Conservation (phyloP, 1,140 invertebrate genomes). For the Anoplolepis gracilipes region DNA sequence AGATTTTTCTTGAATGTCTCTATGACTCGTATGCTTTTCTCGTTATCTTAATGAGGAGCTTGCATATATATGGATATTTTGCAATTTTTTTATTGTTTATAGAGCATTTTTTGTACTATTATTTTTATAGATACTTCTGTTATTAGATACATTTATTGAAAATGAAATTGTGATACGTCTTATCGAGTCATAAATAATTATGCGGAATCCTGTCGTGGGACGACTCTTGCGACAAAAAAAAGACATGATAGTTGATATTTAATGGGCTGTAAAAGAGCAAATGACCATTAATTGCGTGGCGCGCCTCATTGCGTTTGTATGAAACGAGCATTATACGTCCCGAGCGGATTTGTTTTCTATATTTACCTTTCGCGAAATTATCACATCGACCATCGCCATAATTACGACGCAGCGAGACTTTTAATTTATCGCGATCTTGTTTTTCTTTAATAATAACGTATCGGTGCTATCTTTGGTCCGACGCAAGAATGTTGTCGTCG, state of each 20-base stretch:
- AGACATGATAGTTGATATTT: constrained; percentile 67
- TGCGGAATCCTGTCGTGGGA: constrained; percentile 20
- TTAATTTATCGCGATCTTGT: constrained; percentile 56
- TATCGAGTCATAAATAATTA: constrained; percentile 54
- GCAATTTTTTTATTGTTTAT: neutral
- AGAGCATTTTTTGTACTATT: neutral
- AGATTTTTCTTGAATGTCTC: neutral
- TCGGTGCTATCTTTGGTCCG: constrained; percentile 55
- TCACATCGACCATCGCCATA: constrained; percentile 49
- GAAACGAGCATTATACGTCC: constrained; percentile 53
- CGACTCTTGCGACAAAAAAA: constrained; percentile 25
- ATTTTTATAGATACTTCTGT: neutral
- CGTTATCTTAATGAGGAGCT: neutral
- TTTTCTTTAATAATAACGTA: constrained; percentile 52
- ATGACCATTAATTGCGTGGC: constrained; percentile 70
- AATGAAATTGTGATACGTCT: constrained; percentile 22
- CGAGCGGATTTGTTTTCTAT: constrained; percentile 38
- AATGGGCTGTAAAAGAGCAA: constrained; percentile 70
- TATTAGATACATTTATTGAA: neutral
- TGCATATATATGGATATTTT: neutral
- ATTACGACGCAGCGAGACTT: constrained; percentile 55
- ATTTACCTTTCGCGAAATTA: constrained; percentile 59
- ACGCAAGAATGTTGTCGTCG: constrained; percentile 58
- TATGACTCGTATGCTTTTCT: neutral
- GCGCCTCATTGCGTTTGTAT: constrained; percentile 60